Base-by-base conservation (phyloP, 2,888 invertebrate genomes). In the Bhutanitis thaidina region DNA sequence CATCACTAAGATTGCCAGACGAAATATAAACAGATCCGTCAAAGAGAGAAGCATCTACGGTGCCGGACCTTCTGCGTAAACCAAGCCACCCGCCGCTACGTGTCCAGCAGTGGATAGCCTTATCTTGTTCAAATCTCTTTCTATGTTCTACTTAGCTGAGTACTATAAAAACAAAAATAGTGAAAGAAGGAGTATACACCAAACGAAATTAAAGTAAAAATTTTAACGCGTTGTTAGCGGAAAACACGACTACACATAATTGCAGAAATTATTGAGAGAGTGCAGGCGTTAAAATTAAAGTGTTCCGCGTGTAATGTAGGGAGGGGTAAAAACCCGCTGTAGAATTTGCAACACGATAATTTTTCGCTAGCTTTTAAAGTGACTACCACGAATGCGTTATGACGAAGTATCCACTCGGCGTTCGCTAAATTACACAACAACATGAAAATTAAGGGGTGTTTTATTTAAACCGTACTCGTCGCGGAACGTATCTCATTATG, bases 401-500 rank as follows among this genome's bases (percentile, higher is more conserved):
- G 45, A 43, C 50, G 55, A 46, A 52, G 59, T 32, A 50, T 47
- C 53, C 53, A 52, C 54, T 63, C 62, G 50, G 43, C 56, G 53
- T 60, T 59, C 20, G 57, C 53, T 46, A 57, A 62, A 69, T 77
- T 73, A 77, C 74, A 67, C 68, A 69, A 69, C 65, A 70, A 69
- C 75, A 70, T 69, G 70, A 65, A 76, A 77, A 77, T 80, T 80
- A 74, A 78, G 82, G 60, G 70, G 65, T 68, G 62, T 74, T 82
- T 78, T 72, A 79, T 80, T 69, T 64, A 66, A 64, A 64, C 62
- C 72, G 73, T 71, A 71, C 73, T 79, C 71, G 69, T 72, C 69
- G 65, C 65, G 68, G 74, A 13, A 74, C 80, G 79, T 79, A 81
- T 80, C 82, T 83, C 86, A 86, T 88, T 85, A 84, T 77, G 70